Percentiles rank a stretch among this genome's conserved stretches.
Evolutionary conservation across 2,888 invertebrate genomes (phyloP).

Genomic region (Latrodectus elegans): DNA sequence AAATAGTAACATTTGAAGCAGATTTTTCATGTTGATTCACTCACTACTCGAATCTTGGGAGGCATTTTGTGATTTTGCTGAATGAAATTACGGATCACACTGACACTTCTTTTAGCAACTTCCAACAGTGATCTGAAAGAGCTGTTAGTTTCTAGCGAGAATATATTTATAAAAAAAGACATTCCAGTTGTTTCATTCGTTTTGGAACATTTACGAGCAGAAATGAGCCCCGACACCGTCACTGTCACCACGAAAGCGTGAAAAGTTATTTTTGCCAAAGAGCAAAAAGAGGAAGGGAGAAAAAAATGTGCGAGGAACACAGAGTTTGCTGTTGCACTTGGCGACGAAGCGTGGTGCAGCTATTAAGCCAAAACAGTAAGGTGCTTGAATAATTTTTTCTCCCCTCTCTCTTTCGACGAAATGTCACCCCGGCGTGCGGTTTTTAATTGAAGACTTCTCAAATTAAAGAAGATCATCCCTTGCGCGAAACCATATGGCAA

Average conservation of each 20-base stretch:
- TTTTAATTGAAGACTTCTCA: slow-evolving; percentile 63
- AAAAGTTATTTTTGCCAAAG: slow-evolving; percentile 60
- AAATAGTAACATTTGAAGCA: too few species aligned
- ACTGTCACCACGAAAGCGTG: slow-evolving; percentile 54
- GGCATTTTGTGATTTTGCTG: too few species aligned
- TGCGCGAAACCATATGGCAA: background rate
- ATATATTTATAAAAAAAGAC: slow-evolving; percentile 11
- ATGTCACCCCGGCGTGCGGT: slow-evolving; percentile 61
- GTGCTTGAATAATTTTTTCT: background rate
- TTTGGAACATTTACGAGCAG: slow-evolving; percentile 66
- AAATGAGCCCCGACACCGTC: slow-evolving; percentile 60
- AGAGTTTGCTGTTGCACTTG: slow-evolving; percentile 39
- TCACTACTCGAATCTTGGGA: background rate
- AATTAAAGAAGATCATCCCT: slow-evolving; percentile 43
- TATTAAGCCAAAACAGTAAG: slow-evolving; percentile 42
- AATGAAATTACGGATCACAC: too few species aligned
- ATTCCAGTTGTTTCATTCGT: slow-evolving; percentile 50
- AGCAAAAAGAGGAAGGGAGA: background rate
- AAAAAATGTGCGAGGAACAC: slow-evolving; percentile 44
- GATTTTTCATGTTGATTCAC: too few species aligned
- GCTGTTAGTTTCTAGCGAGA: slow-evolving; percentile 3
- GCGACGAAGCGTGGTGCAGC: slow-evolving; percentile 66
- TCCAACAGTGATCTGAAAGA: background rate
- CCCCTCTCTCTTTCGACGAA: slow-evolving; percentile 28
- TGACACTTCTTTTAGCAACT: background rate